Evolutionary conservation across 2,797 vertebrate species (phyloP).

Genomic region (Tragelaphus eurycerus): DNA sequence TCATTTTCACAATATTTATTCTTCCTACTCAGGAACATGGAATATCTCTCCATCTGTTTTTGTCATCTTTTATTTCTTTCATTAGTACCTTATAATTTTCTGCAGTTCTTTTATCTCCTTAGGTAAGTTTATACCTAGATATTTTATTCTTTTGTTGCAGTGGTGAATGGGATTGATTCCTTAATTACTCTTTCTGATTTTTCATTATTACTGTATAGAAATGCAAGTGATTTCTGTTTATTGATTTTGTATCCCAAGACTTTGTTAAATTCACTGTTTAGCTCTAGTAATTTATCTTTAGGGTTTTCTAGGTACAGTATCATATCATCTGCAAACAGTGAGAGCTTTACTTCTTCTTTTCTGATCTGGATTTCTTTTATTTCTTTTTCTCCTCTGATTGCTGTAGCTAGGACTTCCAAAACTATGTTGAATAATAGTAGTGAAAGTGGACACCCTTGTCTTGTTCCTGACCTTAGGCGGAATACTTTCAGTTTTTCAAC

Average conservation of each 20-base stretch:
- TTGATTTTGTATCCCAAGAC: background rate
- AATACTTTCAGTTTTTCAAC: background rate
- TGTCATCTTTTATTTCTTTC: background rate
- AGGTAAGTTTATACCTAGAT: background rate
- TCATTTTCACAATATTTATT: background rate
- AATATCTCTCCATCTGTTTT: background rate
- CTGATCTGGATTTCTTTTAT: background rate
- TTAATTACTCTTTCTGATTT: background rate
- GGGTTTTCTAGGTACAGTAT: background rate
- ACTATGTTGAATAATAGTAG: background rate
- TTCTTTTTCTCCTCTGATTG: background rate
- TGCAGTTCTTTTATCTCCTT: background rate
- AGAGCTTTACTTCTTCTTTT: background rate
- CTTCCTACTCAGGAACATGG: background rate
- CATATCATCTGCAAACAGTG: background rate
- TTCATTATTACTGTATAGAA: background rate
- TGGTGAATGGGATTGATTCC: background rate
- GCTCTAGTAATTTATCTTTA: background rate
- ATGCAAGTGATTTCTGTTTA: background rate
- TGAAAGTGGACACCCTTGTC: background rate
- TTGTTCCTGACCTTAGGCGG: background rate
- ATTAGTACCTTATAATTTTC: background rate
- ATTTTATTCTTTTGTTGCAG: background rate
- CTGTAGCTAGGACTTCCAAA: background rate
- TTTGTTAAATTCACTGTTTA: background rate